A percentile compares a stretch with the other conserved stretches of the same genome.
phyloP scores from a whole-genome alignment of 2,888 invertebrate species.

The Eupithecia vulgata region DNA sequence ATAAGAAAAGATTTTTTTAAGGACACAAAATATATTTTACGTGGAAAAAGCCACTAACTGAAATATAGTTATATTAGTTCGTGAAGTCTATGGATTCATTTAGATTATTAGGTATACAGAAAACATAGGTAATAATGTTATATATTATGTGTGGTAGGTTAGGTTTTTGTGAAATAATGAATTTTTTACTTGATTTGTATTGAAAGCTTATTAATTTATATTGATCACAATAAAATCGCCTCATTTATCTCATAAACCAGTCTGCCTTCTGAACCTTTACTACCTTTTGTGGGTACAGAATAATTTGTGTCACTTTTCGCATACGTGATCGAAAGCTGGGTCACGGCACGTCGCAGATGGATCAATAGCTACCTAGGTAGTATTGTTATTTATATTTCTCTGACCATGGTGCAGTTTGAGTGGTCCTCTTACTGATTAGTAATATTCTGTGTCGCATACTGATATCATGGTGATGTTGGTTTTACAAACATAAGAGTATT shows the following conservation, averaged over 20 bases:
- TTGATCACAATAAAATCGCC: neutral
- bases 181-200: too few species aligned
- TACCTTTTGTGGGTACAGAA: slow-evolving; percentile 9
- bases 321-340: slow-evolving; percentile 42
- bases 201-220: too few species aligned
- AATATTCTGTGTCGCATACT: neutral
- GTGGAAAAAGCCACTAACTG: too few species aligned
- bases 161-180: too few species aligned
- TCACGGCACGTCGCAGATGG: slow-evolving; percentile 20
- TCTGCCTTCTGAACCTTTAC: slow-evolving; percentile 29
- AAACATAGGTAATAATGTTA: too few species aligned
- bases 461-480: slow-evolving; percentile 1
- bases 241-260: slow-evolving; percentile 8
- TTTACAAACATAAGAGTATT: neutral
- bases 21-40: too few species aligned
- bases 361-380: slow-evolving; percentile 9
- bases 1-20: too few species aligned
- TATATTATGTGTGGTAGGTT: too few species aligned
- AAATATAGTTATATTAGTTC: too few species aligned
- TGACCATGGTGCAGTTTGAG: slow-evolving; percentile 1
- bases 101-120: too few species aligned
- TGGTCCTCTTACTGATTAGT: neutral
- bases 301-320: slow-evolving; percentile 33
- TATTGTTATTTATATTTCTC: neutral
- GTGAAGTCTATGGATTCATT: too few species aligned